These are phyloP conservation scores for Trachymyrmex cornetzi DNA, from an alignment of 1,140 invertebrate genomes.

Conservation along the genomic window DNA sequence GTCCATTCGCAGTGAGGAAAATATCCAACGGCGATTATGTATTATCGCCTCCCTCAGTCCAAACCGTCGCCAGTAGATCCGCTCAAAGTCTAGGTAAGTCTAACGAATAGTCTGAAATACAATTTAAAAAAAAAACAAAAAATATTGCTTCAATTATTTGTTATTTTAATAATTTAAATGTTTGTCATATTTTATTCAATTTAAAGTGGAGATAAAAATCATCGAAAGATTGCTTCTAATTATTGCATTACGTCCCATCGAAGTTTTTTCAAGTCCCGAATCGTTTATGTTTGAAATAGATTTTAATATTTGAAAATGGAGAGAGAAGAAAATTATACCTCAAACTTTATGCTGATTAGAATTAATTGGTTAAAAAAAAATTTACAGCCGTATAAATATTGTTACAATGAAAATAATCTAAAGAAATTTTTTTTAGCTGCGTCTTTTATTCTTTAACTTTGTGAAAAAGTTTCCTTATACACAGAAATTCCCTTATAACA, in stretches of 20 bases:
- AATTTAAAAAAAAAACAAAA: background rate
- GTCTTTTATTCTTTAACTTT: background rate
- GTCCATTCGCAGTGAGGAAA: conserved; percentile 17
- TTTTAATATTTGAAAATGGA: background rate
- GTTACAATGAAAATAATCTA: background rate
- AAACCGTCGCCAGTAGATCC: conserved; percentile 46
- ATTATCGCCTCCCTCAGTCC: conserved; percentile 58
- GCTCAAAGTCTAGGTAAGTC: conserved; percentile 43
- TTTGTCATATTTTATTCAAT: background rate
- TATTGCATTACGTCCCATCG: background rate
- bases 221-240: background rate
- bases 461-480: background rate
- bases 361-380: background rate
- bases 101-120: background rate
- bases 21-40: conserved; percentile 57
- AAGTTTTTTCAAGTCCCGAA: background rate
- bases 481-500: background rate
- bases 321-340: background rate
- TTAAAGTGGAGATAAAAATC: background rate
- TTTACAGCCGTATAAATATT: background rate
- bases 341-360: background rate
- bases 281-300: too few relatives aligned
- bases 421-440: background rate
- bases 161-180: background rate
- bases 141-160: background rate